A percentile compares a stretch with the other conserved stretches of the same genome.
These are phyloP conservation scores for Tachycineta bicolor DNA, from an alignment of 2,113 vertebrate genomes.

Conservation along the genomic window DNA sequence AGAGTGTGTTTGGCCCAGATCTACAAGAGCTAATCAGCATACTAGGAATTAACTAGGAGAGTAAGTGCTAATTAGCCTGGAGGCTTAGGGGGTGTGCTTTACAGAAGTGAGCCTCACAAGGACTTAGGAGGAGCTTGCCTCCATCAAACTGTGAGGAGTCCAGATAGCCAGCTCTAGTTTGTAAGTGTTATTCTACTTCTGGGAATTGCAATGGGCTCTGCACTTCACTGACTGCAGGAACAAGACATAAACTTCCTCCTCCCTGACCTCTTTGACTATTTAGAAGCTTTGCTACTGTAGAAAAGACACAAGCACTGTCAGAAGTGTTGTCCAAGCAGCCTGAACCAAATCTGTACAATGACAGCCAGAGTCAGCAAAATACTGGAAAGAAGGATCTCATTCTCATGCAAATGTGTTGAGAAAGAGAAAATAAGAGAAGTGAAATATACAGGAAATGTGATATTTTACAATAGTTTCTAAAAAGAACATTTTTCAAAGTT, in stretches of 20 bases:
- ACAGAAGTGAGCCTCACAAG: background rate
- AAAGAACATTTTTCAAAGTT: slow-evolving; percentile 15
- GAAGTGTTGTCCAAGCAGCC: background rate
- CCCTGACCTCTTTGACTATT: background rate
- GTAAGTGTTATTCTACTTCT: background rate
- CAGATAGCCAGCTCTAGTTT: background rate
- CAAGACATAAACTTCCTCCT: background rate
- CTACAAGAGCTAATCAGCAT: slow-evolving; percentile 8
- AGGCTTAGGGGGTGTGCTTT: background rate
- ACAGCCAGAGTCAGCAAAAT: background rate
- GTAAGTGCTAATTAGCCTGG: background rate
- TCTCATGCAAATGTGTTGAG: slow-evolving; percentile 15
- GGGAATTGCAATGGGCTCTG: background rate
- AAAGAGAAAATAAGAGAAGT: background rate
- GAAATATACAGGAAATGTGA: slow-evolving; percentile 6
- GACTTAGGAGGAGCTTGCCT: background rate
- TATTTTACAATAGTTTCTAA: background rate
- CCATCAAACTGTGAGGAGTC: background rate
- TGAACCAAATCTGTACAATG: background rate
- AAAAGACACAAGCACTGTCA: background rate
- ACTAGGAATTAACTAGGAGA: background rate
- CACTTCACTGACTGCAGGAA: background rate
- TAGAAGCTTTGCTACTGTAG: background rate
- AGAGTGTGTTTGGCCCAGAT: background rate
- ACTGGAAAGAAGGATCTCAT: background rate